Evolutionary conservation across 2,113 vertebrate genomes (phyloP).

Genomic region (Pampusana beccarii): DNA sequence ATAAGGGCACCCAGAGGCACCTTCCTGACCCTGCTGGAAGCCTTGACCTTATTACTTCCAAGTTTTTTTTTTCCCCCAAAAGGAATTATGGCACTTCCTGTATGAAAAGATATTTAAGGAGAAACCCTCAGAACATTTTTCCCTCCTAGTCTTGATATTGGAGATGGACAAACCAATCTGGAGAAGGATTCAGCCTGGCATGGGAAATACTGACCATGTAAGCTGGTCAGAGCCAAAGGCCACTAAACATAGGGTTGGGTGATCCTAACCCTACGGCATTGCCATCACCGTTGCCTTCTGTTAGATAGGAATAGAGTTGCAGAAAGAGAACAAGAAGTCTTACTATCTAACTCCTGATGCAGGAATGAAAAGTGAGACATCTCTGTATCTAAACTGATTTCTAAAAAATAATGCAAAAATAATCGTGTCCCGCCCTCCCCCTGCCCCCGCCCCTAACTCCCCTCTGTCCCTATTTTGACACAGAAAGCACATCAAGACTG

Average conservation of each 20-base stretch:
- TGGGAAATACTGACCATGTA: not conserved
- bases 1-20: not conserved
- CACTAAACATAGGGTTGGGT: not conserved
- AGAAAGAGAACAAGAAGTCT: not conserved
- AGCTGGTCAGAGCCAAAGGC: not conserved
- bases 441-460: no score
- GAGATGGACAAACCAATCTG: not conserved
- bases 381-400: not conserved
- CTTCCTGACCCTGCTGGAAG: not conserved
- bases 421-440: no score
- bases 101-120: not conserved
- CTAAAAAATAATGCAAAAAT: not conserved
- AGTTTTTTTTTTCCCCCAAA: fast-evolving
- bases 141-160: not conserved
- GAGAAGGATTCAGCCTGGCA: not conserved
- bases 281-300: not conserved
- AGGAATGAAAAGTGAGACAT: not conserved
- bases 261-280: not conserved
- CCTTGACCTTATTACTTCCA: not conserved
- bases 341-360: not conserved
- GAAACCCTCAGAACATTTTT: not conserved
- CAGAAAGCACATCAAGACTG: not conserved
- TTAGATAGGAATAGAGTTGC: not conserved
- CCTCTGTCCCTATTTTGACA: not conserved
- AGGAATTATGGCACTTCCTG: not conserved